These are phyloP conservation scores for Myiotriccus ornatus DNA, from an alignment of 2,797 vertebrate species.

Conservation along the genomic window DNA sequence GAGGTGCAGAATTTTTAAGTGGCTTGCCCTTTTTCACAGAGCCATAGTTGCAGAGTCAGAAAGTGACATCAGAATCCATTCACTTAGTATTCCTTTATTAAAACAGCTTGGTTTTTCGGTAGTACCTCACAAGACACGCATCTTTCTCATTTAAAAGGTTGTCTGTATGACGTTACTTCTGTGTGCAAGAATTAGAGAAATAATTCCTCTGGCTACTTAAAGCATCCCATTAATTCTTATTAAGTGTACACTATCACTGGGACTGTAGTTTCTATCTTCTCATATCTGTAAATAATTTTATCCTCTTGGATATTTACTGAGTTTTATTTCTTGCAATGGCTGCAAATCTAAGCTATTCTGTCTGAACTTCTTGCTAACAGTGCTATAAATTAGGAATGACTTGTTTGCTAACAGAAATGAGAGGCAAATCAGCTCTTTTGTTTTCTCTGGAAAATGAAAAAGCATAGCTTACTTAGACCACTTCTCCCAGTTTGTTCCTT, in stretches of 20 bases:
- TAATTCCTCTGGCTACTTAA: neutral
- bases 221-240: neutral
- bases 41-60: neutral
- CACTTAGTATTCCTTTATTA: neutral
- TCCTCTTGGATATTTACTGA: neutral
- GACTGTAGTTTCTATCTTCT: neutral
- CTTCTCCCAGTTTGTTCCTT: neutral
- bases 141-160: neutral
- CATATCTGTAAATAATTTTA: neutral
- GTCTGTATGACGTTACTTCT: neutral
- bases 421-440: neutral
- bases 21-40: neutral
- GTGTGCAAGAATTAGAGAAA: neutral
- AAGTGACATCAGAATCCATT: neutral
- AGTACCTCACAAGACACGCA: neutral
- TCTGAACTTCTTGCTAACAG: neutral
- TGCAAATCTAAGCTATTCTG: neutral
- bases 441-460: neutral
- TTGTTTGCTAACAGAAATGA: neutral
- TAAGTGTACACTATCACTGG: neutral
- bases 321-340: neutral
- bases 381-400: neutral
- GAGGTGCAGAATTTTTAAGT: neutral
- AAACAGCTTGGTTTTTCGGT: neutral
- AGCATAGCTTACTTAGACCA: neutral